These are phyloP conservation scores for Liparis tanakae DNA, from an alignment of 2,797 vertebrate genomes.

Conservation along the genomic window DNA sequence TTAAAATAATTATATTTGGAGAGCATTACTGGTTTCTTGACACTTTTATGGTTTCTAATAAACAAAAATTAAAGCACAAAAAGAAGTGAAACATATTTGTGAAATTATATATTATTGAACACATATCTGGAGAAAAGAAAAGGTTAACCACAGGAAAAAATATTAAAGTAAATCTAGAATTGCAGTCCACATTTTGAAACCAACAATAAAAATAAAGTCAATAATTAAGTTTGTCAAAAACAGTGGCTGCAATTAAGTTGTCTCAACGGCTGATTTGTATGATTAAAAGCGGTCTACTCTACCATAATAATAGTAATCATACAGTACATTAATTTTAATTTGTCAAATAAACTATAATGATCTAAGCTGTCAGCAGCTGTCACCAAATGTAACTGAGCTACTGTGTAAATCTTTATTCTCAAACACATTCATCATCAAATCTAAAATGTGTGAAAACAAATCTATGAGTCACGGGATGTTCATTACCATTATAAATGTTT, in stretches of 20 bases:
- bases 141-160: slow-evolving; percentile 73
- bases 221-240: slow-evolving; percentile 73
- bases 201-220: slow-evolving; percentile 75
- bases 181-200: slow-evolving; percentile 70
- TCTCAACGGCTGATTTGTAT: slow-evolving; percentile 69
- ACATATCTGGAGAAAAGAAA: slow-evolving; percentile 61
- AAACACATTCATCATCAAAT: slow-evolving; percentile 34
- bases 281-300: slow-evolving; percentile 60
- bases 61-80: not conserved
- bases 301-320: slow-evolving; percentile 36
- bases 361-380: slow-evolving; percentile 55
- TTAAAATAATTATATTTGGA: slow-evolving; percentile 19
- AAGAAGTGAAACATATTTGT: slow-evolving; percentile 53
- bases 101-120: slow-evolving; percentile 58
- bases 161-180: slow-evolving; percentile 73
- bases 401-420: slow-evolving; percentile 45
- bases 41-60: slow-evolving; percentile 39
- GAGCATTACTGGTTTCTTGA: slow-evolving; percentile 28
- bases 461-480: slow-evolving; percentile 5
- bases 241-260: slow-evolving; percentile 61
- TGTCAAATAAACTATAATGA: slow-evolving; percentile 29
- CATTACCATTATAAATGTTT: slow-evolving; percentile 25
- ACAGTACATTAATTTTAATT: slow-evolving; percentile 6
- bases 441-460: slow-evolving; percentile 22
- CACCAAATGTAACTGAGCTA: slow-evolving; percentile 31